A percentile compares a stretch with the other conserved stretches of the same genome.
Conservation (phyloP, 2,888 invertebrate genomes). For the Chaitophorus viminalis region DNA sequence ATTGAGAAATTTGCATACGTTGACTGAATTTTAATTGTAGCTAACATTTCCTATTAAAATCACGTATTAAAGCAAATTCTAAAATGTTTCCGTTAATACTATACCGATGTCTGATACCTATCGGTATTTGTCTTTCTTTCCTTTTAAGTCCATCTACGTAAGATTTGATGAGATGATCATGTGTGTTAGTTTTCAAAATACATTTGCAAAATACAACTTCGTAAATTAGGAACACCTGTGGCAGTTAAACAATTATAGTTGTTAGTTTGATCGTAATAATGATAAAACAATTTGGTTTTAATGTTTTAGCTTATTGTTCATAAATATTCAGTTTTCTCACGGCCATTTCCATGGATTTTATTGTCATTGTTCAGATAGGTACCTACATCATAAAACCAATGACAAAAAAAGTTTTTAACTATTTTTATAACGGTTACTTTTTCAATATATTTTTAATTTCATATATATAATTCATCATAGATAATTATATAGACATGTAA, state of each 20-base stretch:
- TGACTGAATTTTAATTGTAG: too few relatives aligned
- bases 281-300: not conserved
- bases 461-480: not conserved
- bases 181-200: not conserved
- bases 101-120: conserved; percentile 1
- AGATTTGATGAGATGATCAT: not conserved
- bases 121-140: conserved; percentile 1
- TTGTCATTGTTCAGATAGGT: not conserved
- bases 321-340: not conserved
- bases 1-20: too few relatives aligned
- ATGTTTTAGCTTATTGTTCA: not conserved
- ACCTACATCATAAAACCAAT: not conserved
- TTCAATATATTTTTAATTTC: not conserved
- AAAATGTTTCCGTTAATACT: not conserved
- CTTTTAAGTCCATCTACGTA: not conserved
- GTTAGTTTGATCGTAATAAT: not conserved
- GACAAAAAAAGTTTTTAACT: not conserved
- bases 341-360: not conserved
- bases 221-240: conserved; percentile 28
- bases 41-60: too few relatives aligned
- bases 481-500: too few relatives aligned
- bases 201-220: conserved; percentile 13
- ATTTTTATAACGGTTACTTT: not conserved
- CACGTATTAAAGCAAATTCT: not conserved
- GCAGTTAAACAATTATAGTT: not conserved